Evolutionary conservation across 2,113 vertebrate genomes (phyloP), one percentile per base, ranked within the genome.

Genomic region (Seriola rivoliana): DNA sequence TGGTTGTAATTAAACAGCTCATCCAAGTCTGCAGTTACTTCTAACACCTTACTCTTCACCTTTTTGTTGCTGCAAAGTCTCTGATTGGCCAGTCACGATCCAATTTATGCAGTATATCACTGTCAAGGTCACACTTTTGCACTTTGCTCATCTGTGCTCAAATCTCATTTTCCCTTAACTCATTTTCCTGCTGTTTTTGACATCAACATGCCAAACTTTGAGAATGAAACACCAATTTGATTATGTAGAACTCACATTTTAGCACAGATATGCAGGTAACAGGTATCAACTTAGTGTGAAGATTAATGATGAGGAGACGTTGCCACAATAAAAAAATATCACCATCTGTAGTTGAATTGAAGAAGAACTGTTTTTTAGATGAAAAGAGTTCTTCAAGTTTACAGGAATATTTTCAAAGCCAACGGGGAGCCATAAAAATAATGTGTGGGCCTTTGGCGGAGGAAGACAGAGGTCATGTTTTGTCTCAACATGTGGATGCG

Each of bases 401-500:
- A 36, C 8, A 34, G 50, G 1, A 29, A 21, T 57, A n/a, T 36
- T 76, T 32, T 64, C n/a, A 42, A 69, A 65, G 40, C 34, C 66
- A 19, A 34, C 70, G 54, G 42, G 52, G 57, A 82, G 42, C 19
- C 50, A 25, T 69, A 25, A 78, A 82, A 70, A 66, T 7, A 84
- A 57, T 13, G 14, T 19, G 32, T 34, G 54, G 46, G 80, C 46
- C 60, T 55, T 13, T 50, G 54, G 63, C 14, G 4, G 29, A 73
- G 32, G 74, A 76, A 77, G 74, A 77, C 21, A 55, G 66, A 23
- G 76, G 78, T 85, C 71, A 81, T 73, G 67, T 78, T 91, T 80
- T 71, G 78, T 82, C 75, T 84, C 60, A 78, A 82, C 88, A 71
- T 81, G 76, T 86, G 65, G 67, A 71, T 62, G 44, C 74, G 55